Evolutionary conservation across 2,113 vertebrate genomes (phyloP).

Genomic region (Chaetorhynchus papuensis): DNA sequence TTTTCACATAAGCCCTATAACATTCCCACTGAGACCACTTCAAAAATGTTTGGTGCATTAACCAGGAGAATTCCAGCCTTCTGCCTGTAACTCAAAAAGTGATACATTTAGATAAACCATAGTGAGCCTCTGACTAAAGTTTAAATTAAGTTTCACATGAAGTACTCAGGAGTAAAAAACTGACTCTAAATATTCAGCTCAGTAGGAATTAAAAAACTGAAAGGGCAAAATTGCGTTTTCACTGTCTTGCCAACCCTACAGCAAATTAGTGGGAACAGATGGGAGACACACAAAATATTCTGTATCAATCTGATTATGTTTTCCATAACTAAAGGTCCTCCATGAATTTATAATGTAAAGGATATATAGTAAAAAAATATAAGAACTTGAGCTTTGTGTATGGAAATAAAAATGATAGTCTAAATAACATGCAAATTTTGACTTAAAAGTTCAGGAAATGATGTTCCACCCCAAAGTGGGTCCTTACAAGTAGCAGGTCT

Average conservation of each 20-base stretch:
- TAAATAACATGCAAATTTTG: not conserved
- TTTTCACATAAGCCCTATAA: not conserved
- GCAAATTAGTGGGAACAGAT: not conserved
- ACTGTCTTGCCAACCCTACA: not conserved
- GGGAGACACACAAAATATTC: not conserved
- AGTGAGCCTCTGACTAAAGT: not conserved
- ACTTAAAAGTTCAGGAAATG: not conserved
- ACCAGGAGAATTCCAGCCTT: not conserved
- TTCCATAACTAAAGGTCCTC: not conserved
- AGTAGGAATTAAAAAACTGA: not conserved
- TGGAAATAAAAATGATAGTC: not conserved
- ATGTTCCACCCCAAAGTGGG: not conserved
- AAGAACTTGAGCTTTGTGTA: not conserved
- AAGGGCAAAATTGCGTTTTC: not conserved
- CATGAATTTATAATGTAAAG: not conserved
- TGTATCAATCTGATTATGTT: not conserved
- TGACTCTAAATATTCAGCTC: not conserved
- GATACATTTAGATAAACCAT: not conserved
- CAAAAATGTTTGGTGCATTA: not conserved
- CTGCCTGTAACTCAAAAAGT: not conserved
- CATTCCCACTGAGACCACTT: not conserved
- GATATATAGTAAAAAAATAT: not conserved
- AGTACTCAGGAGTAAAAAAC: not conserved
- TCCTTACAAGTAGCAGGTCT: not conserved
- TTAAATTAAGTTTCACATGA: not conserved